Conservation (phyloP, 1,140 invertebrate species). For the Penaeus chinensis region DNA sequence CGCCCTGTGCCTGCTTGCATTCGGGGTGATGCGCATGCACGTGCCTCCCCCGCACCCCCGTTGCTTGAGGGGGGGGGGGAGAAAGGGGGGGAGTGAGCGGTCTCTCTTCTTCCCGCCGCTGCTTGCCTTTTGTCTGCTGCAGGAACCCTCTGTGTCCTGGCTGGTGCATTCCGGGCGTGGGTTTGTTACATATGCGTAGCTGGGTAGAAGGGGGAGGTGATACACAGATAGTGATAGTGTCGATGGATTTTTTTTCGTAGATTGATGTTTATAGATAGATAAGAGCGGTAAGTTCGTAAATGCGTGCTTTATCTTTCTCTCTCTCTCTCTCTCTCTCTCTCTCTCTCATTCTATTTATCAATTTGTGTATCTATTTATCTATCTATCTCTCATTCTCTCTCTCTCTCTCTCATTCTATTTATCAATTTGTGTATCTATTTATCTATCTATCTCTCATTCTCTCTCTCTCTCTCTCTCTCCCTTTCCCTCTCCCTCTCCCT, state of each 20-base stretch:
- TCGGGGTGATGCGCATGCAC: too few species aligned
- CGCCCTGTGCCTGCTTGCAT: too few species aligned
- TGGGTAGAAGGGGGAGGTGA: background rate
- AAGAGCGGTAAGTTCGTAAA: background rate
- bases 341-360: background rate
- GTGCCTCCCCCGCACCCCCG: too few species aligned
- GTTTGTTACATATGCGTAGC: too few species aligned
- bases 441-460: slow-evolving; percentile 2
- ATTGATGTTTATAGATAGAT: background rate
- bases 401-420: background rate
- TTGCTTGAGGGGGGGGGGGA: too few species aligned
- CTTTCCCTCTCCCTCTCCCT: slow-evolving; percentile 12
- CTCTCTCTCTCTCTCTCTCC: background rate
- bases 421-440: background rate
- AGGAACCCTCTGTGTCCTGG: too few species aligned
- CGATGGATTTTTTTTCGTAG: background rate
- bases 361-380: background rate
- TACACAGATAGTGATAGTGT: background rate
- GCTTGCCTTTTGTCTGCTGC: too few species aligned
- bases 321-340: slow-evolving; percentile 6
- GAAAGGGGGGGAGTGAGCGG: too few species aligned
- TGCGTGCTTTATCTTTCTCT: background rate
- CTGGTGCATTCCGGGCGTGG: too few species aligned
- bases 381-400: background rate
- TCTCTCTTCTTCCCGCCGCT: too few species aligned